Conservation (phyloP, 2,113 vertebrate species). For the Oryzias melastigma region DNA sequence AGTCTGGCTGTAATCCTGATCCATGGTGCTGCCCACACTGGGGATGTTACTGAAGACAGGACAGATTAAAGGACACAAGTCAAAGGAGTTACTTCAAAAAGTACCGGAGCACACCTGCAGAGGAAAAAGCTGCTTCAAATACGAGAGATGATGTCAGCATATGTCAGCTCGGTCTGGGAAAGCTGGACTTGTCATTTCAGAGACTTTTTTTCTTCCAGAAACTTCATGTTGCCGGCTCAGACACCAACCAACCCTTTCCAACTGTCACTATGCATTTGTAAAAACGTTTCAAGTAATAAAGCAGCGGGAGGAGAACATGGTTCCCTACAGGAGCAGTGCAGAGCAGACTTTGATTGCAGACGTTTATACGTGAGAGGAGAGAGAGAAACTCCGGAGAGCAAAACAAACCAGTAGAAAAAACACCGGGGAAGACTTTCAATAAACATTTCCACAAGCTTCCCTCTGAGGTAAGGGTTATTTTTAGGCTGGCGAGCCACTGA, state of each 20-base stretch:
- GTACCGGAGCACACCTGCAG: background rate
- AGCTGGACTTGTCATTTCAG: no score
- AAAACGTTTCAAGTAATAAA: conserved; percentile 30
- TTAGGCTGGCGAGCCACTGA: conserved; percentile 59
- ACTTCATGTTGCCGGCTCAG: conserved; percentile 16
- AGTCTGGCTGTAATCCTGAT: conserved; percentile 91
- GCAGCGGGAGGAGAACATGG: conserved; percentile 24
- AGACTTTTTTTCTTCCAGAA: background rate
- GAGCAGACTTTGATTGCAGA: background rate
- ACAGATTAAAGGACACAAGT: conserved; percentile 8
- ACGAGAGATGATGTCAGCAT: no score
- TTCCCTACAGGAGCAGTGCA: conserved; percentile 25
- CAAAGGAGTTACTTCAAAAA: background rate
- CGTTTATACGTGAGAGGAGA: background rate
- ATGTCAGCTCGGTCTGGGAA: no score
- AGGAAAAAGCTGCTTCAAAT: no score
- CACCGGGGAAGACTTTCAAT: conserved; percentile 47
- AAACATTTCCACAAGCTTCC: conserved; percentile 50
- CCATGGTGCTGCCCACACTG: conserved; percentile 89
- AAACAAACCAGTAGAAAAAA: background rate
- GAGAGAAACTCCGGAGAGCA: conserved; percentile 15
- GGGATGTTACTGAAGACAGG: conserved; percentile 66
- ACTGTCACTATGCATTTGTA: conserved; percentile 10
- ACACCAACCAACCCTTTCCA: conserved; percentile 14
- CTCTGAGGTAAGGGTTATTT: conserved; percentile 68